Base-by-base conservation (phyloP, 2,888 invertebrate genomes). In the Lasioglossum marginatum region DNA sequence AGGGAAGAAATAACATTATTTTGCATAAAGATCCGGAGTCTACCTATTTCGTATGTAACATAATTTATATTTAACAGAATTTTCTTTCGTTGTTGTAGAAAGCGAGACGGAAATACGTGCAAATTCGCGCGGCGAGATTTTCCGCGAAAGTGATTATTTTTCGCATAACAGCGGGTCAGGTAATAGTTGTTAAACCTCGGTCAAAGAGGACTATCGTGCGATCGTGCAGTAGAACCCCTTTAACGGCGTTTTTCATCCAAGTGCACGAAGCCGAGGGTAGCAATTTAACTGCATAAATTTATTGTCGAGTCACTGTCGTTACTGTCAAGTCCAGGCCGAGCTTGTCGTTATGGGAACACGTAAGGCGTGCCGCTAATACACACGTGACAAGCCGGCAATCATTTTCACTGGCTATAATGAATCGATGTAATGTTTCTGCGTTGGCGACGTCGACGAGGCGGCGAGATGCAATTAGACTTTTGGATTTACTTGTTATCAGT, bases 201-300 rank as follows among this genome's bases (percentile, higher is more conserved):
- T 76, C 27, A 19, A 23, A 71, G 31, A 34, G 23, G 12, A 27
- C 40, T 85, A 52, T 85, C 81, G 74, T 76, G 52, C 31, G 27
- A 52, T 76, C 68, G 37, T 34, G 60, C 71, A 23, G 31, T 14
- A 72, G 68, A 16, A 14, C 45, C 60, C 31, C 71, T 83, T 73
- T 75, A 84, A 31, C 37, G 34, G 37, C 10, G 45, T 31, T 74
- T 40, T 31, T 37, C 77, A 45, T 76, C 72, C 68, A 57, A 76
- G 75, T 14, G 57, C 72, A 84, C 40, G 63, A 27, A 60, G 48
- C 68, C 60, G 68, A 80, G 72, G 82, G 81, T 88, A 79, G 79
- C 70, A 87, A 88, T 85, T 87, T 87, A 82, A 88, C 83, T 57
- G 37, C 72, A 86, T 77, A 82, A 83, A 84, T 82, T 88, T 87